Evolutionary conservation across 1,140 invertebrate species (phyloP).

Genomic region (Nixonia krombeini): DNA sequence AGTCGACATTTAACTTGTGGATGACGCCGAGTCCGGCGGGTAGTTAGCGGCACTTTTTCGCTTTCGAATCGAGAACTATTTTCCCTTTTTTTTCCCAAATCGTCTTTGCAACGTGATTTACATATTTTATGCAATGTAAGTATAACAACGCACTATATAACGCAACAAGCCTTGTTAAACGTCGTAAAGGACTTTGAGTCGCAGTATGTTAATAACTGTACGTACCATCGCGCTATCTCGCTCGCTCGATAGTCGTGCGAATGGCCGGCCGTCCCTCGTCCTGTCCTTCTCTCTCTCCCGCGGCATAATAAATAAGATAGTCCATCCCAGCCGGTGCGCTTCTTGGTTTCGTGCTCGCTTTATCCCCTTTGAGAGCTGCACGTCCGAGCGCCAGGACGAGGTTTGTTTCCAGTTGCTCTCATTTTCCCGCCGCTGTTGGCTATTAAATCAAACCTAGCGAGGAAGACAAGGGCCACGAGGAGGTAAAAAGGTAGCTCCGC

Average conservation of each 20-base stretch:
- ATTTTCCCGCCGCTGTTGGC: slow-evolving; percentile 48
- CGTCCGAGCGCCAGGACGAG: slow-evolving; percentile 44
- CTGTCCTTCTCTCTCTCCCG: slow-evolving; percentile 34
- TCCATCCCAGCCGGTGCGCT: slow-evolving; percentile 44
- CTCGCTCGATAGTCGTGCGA: too few relatives aligned
- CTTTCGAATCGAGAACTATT: too few relatives aligned
- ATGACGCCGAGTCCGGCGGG: background rate
- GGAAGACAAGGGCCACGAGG: slow-evolving; percentile 37
- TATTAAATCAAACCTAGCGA: slow-evolving; percentile 56
- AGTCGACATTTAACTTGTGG: slow-evolving; percentile 17
- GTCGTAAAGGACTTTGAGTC: slow-evolving; percentile 43
- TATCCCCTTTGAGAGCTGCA: slow-evolving; percentile 42
- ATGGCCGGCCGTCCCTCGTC: background rate
- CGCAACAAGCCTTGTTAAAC: slow-evolving; percentile 40
- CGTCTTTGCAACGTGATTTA: slow-evolving; percentile 34
- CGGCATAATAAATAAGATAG: slow-evolving; percentile 57
- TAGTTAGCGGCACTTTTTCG: slow-evolving; percentile 12
- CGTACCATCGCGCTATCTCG: slow-evolving; percentile 34
- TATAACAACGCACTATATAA: slow-evolving; percentile 40
- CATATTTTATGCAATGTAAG: slow-evolving; percentile 36
- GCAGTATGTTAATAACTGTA: slow-evolving; percentile 45
- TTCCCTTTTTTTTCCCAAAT: slow-evolving; percentile 27
- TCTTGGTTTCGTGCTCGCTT: slow-evolving; percentile 40
- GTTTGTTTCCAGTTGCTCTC: slow-evolving; percentile 52
- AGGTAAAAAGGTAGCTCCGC: slow-evolving; percentile 42